Evolutionary conservation across 35 echinoderm and acorn worm genomes (phyloP), one percentile per base, ranked within the genome.

Genomic region (Diadema setosum): DNA sequence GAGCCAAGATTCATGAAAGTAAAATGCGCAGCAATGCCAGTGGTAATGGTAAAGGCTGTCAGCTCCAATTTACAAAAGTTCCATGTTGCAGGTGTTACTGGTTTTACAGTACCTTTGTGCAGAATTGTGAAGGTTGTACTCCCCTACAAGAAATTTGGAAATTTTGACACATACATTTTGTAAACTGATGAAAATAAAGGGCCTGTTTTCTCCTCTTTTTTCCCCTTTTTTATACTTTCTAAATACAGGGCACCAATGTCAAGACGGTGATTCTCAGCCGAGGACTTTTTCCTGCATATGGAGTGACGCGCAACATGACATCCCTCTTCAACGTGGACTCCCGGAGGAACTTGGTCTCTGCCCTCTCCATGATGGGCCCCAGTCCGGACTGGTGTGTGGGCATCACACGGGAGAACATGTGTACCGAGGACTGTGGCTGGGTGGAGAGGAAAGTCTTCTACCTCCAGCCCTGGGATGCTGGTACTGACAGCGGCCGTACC

Each of bases 361-460:
- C 74, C 33, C 52, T 98, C 24, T 87, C 96, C 21, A 98, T 98
- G 96, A 90, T 98, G 3, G 96, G 96, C 17, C 96, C 96, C 15
- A 98, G 96, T 58, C 96, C 96, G 58, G 96, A 98, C 55, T 98
- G 96, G 96, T 87, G 85, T 31, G 87, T 94, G 1, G 96, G 96
- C 1, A 87, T 98, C 73, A 87, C 87, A 27, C 75, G 81, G 20
- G 69, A 57, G 2, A 85, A 98, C 70, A 58, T 98, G 26, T 98
- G 96, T 65, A 98, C 90, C 1, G 88, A 25, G 4, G 92, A 98
- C 29, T 98, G 96, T 58, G 82, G 74, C 18, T 98, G 96, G 96
- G 84, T 91, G 8, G 88, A 98, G 59, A 32, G 35, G 14, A 85
- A 83, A 34, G 96, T 90, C 61, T 85, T 83, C 42, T 70, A 91